Evolutionary conservation across 2,113 vertebrate species (phyloP).

Genomic region (Oncorhynchus gorbuscha): DNA sequence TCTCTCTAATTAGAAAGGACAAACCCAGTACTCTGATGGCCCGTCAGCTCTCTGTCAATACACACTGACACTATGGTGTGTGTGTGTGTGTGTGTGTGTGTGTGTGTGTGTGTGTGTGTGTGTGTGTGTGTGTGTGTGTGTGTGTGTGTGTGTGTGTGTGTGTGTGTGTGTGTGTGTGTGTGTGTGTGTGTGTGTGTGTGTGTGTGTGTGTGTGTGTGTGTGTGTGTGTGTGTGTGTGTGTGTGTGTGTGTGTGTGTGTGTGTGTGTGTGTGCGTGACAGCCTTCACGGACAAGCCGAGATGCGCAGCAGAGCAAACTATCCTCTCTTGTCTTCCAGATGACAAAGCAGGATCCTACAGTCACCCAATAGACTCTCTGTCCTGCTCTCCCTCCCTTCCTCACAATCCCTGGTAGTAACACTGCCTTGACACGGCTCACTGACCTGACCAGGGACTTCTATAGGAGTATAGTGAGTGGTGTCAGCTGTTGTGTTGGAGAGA

Average conservation of each 20-base stretch:
- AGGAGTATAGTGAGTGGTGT: slow-evolving; percentile 22
- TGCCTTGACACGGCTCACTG: not conserved
- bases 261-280: not conserved
- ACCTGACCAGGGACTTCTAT: too few relatives aligned
- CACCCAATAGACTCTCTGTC: slow-evolving; percentile 45
- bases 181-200: slow-evolving; percentile 19
- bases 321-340: slow-evolving; percentile 56
- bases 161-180: slow-evolving; percentile 25
- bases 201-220: not conserved
- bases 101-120: too few relatives aligned
- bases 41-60: slow-evolving; percentile 57
- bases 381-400: not conserved
- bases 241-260: slow-evolving; percentile 13
- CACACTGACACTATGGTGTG: slow-evolving; percentile 28
- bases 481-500: slow-evolving; percentile 34
- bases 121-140: too few relatives aligned
- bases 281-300: slow-evolving; percentile 56
- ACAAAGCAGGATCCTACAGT: slow-evolving; percentile 49
- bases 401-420: not conserved
- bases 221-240: too few relatives aligned
- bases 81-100: too few relatives aligned
- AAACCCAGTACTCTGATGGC: slow-evolving; percentile 64
- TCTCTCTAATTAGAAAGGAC: slow-evolving; percentile 72
- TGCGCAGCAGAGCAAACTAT: slow-evolving; percentile 47
- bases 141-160: too few relatives aligned